Base-by-base conservation (phyloP, 2,113 vertebrate species). In the Pardalotus punctatus region DNA sequence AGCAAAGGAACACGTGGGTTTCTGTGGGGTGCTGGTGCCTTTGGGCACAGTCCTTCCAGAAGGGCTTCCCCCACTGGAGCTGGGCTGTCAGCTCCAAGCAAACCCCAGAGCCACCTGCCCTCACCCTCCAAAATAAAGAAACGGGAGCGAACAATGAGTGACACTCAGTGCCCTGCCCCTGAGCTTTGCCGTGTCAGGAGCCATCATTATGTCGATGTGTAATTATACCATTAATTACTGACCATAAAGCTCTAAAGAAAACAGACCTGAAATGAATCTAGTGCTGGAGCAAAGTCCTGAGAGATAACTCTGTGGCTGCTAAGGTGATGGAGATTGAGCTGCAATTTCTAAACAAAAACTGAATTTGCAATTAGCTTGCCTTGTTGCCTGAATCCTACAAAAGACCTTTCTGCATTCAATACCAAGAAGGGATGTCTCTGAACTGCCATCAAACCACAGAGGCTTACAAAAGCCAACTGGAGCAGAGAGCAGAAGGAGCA, bases 221-320 rank as follows among this genome's bases (percentile, higher is more conserved):
- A 94, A 95, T 96, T 97, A 95, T 57, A 84, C 94, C 78, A 87
- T 95, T 96, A 97, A 96, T 96, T 94, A 96, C 88, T 92, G 94
- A 93, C 95, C 93, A 92, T 92, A 95, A 96, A 97, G 82, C 88
- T 94, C 88, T 92, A 94, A 95, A 92, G 93, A 94, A 97, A 96
- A 96, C 95, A 97, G 92, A 74, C 56, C n/a, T 15, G 51, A 90
- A 97, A 94, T 83, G 35, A 95, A 54, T 86, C 62, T 42, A 86
- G 42, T 5, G 0, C 62, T 78, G 76, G 40, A 89, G 91, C 69
- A 87, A 94, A 97, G 81, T 84, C 91, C 81, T 87, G 33, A 35
- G 89, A 94, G 95, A 94, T 96, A 91, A 51, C 77, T 92, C 95
- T 48, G n/a, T 64, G 69, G 94, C 93, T 96, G 86, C 86, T 94